Base-by-base conservation (phyloP, 2,888 invertebrate genomes). In the Copidosoma aretas region DNA sequence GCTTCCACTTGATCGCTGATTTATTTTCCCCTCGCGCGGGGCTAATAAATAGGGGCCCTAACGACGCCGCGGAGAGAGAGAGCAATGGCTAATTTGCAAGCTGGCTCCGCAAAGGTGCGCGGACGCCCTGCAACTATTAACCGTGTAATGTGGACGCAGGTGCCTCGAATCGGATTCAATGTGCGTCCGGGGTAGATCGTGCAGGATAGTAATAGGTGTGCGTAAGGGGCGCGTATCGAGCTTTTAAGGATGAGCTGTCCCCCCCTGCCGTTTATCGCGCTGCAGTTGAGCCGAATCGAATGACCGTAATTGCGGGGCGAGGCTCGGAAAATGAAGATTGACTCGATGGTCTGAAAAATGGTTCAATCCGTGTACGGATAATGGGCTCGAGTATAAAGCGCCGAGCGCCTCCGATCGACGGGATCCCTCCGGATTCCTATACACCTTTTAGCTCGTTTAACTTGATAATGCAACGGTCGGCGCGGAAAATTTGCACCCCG, bases 131-230 rank as follows among this genome's bases (percentile, higher is more conserved):
- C 14, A 41, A 8, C 41, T 14, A 41, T 41, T 41, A 41, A 41
- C n/a, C n/a, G n/a, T n/a, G n/a, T n/a, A n/a, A n/a, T n/a, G n/a
- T n/a, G n/a, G n/a, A n/a, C n/a, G n/a, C n/a, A n/a, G n/a, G n/a
- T n/a, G n/a, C n/a, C n/a, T n/a, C n/a, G 60, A 64, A 68, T 64
- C 64, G 64, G 64, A 60, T 68, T 64, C 68, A 63, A 62, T 62
- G 59, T 59, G 12, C 17, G 43, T 8, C 43, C 8, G 1, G 8
- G 1, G n/a, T 8, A 8, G 43, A 12, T n/a, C n/a, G n/a, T n/a
- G n/a, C n/a, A n/a, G n/a, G n/a, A n/a, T n/a, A n/a, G n/a, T n/a
- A n/a, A n/a, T n/a, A n/a, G n/a, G n/a, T n/a, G n/a, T n/a, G n/a
- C n/a, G n/a, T n/a, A n/a, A n/a, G n/a, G n/a, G n/a, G n/a, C n/a